Evolutionary conservation across 2,113 vertebrate genomes (phyloP), one percentile per base, ranked within the genome.

Genomic region (Gymnorhina tibicen): DNA sequence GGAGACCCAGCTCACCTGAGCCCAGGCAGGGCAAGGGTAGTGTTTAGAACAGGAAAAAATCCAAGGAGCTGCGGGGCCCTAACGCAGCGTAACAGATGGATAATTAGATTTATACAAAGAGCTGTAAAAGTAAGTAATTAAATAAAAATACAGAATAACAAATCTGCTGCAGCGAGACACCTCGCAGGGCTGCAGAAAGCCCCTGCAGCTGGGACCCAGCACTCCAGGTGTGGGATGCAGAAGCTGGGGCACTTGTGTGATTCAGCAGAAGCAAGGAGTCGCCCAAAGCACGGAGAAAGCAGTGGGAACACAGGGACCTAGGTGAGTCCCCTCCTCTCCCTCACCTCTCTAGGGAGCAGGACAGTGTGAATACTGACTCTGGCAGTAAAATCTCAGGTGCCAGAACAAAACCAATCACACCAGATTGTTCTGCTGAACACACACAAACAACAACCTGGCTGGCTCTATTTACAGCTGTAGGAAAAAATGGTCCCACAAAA

Each of bases 61-160:
- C 83, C 0, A 1, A 76, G 13, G 27, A 95, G 95, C 91, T 81
- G 69, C 49, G n/a, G 79, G 76, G 88, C 81, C 84, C 93, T 93
- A 89, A 96, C 17, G 9, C 72, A 96, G 90, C 30, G 5, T 92
- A 98, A 97, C 97, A 98, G 97, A 98, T 97, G 95, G 97, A 97
- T 95, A 97, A 97, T 97, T 95, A 95, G 79, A 97, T 97, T 97
- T 97, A 89, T 95, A 95, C 69, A 70, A 95, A 97, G 92, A 95
- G 95, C 94, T 97, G 83, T 96, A 97, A 97, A 97, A 97, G 87
- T 52, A 86, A 94, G 92, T 95, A 97, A 98, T 97, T 96, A 97
- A 97, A 97, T 97, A 93, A 97, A 97, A 97, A 96, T 90, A 97
- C 68, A 86, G 93, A 97, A 94, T 37, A 97, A 95, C 63, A 42